Evolutionary conservation across 2,113 vertebrate genomes (phyloP).

Genomic region (Oceanites oceanicus): DNA sequence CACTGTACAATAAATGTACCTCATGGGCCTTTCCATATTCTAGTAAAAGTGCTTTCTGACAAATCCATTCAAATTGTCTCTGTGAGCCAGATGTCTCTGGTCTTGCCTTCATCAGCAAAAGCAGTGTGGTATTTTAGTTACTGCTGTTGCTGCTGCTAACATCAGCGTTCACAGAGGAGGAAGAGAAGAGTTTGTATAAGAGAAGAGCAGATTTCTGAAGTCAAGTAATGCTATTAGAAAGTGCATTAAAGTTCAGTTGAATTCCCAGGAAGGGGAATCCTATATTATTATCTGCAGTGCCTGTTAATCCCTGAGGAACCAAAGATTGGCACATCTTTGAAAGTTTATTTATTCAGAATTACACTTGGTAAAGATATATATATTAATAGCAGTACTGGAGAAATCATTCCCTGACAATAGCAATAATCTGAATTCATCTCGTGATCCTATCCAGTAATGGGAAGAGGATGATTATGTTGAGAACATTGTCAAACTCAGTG

Average conservation of each 20-base stretch:
- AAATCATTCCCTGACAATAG: background rate
- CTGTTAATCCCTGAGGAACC: background rate
- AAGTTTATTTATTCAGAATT: background rate
- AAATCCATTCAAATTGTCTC: background rate
- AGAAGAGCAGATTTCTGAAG: background rate
- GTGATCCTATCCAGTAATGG: background rate
- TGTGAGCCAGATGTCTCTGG: background rate
- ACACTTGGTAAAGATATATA: background rate
- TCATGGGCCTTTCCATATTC: background rate
- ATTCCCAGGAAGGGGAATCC: background rate
- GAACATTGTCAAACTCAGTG: background rate
- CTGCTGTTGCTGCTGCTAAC: background rate
- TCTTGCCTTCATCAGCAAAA: background rate
- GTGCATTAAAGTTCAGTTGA: background rate
- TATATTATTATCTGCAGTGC: background rate
- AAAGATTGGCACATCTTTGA: background rate
- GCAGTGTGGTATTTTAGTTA: background rate
- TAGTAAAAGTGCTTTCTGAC: background rate
- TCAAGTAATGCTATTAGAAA: background rate
- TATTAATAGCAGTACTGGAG: background rate
- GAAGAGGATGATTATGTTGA: background rate
- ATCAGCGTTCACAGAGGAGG: background rate
- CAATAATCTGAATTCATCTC: background rate
- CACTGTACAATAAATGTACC: background rate
- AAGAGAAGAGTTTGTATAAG: background rate